phyloP scores from a whole-genome alignment of 1,140 invertebrate species.

The Drosophila ercepeae region DNA sequence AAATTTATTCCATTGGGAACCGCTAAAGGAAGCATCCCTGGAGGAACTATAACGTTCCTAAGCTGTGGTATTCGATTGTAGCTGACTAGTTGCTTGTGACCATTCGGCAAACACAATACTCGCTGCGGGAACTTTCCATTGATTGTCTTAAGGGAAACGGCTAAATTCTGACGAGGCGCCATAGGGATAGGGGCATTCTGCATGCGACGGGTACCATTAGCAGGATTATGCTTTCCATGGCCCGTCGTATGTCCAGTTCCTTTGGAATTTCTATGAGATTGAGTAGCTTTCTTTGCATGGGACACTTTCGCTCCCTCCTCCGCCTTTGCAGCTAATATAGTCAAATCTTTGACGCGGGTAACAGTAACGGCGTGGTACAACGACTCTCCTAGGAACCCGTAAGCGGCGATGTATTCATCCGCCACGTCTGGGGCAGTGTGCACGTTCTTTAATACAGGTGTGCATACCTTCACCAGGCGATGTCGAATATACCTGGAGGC shows the following conservation, averaged over 20 bases:
- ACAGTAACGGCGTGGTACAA: slow-evolving; percentile 22
- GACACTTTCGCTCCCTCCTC: background rate
- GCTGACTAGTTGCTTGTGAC: no score
- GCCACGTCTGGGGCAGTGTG: slow-evolving; percentile 9
- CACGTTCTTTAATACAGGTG: slow-evolving; percentile 27
- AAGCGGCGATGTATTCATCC: background rate
- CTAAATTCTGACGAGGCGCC: background rate
- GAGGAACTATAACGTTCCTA: background rate
- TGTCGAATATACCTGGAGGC: slow-evolving; percentile 41
- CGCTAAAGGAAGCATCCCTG: background rate
- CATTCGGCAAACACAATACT: background rate
- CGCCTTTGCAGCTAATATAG: background rate
- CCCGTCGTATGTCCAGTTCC: no score
- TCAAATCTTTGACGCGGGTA: slow-evolving; percentile 1
- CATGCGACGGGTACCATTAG: background rate
- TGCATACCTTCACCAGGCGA: slow-evolving; percentile 42
- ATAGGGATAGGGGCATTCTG: background rate
- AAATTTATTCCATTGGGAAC: background rate
- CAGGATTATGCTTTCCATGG: no score
- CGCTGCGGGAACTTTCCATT: background rate
- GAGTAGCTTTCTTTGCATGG: background rate
- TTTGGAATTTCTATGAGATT: background rate
- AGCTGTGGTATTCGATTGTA: background rate
- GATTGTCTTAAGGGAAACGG: background rate
- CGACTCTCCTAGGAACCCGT: slow-evolving; percentile 29